Conservation (phyloP, 1,140 invertebrate genomes). For the Achroia grisella region DNA sequence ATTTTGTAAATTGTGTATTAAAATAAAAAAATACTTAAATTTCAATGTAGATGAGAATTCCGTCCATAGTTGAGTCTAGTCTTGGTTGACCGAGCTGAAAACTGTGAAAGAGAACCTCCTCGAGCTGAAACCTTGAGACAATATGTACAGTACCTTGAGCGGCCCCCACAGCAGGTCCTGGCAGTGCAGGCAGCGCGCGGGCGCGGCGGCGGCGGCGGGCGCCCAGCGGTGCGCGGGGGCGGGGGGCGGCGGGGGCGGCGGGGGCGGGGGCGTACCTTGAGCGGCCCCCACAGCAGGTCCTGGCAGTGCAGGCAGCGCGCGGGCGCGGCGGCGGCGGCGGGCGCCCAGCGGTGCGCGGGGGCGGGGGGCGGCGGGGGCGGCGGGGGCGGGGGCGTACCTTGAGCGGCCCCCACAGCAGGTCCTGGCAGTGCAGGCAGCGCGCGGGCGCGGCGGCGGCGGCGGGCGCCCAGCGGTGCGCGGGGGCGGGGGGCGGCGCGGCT, state of each 20-base stretch:
- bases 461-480: constrained; percentile 86
- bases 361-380: constrained; percentile 82
- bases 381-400: constrained; percentile 76
- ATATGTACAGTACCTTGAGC: no score
- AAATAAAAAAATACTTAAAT: no score
- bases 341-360: constrained; percentile 79
- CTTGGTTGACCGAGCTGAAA: no score
- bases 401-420: constrained; percentile 95
- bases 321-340: constrained; percentile 88
- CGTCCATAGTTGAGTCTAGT: no score
- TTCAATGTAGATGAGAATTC: no score
- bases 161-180: constrained; percentile 93
- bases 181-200: constrained; percentile 93
- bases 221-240: constrained; percentile 92
- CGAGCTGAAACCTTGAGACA: no score
- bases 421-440: constrained; percentile 91
- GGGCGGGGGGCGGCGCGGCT: constrained; percentile 79
- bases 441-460: constrained; percentile 82
- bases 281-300: constrained; percentile 94
- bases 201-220: constrained; percentile 81
- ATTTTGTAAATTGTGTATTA: no score
- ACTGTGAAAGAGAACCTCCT: no score
- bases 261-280: constrained; percentile 75
- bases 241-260: constrained; percentile 78
- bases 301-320: constrained; percentile 94